Conservation (phyloP, 30 jellyfish, hydroid and myxozoan species). For the Nemopilema nomurai region DNA sequence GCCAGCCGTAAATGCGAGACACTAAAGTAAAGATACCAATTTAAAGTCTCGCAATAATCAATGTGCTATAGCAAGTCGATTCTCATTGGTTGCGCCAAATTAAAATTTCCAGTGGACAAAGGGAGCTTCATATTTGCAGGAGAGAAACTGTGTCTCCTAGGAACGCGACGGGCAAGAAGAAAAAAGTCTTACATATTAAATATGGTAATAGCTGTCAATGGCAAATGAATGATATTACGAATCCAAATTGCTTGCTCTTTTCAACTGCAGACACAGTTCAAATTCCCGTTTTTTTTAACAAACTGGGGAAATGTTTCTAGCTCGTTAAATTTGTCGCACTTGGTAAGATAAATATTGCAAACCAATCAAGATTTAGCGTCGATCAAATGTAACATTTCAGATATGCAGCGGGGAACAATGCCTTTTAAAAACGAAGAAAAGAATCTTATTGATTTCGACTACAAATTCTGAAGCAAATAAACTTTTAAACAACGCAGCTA, state of each 20-base stretch:
- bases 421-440: too few relatives aligned
- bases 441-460: too few relatives aligned
- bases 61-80: neutral
- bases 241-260: neutral
- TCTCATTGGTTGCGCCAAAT: constrained; percentile 39
- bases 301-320: too few relatives aligned
- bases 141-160: constrained; percentile 36
- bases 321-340: too few relatives aligned
- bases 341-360: too few relatives aligned
- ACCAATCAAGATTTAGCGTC: too few relatives aligned
- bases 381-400: too few relatives aligned
- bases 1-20: constrained; percentile 70
- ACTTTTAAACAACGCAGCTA: too few relatives aligned
- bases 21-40: neutral
- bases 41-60: constrained; percentile 15
- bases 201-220: neutral
- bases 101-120: constrained; percentile 14
- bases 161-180: constrained; percentile 30
- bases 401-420: too few relatives aligned
- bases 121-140: constrained; percentile 25
- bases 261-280: too few relatives aligned
- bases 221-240: neutral
- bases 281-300: neutral
- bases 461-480: too few relatives aligned
- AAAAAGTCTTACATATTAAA: constrained; percentile 20